Evolutionary conservation across 2,888 invertebrate genomes (phyloP).

Genomic region (Odontomyia ornata): DNA sequence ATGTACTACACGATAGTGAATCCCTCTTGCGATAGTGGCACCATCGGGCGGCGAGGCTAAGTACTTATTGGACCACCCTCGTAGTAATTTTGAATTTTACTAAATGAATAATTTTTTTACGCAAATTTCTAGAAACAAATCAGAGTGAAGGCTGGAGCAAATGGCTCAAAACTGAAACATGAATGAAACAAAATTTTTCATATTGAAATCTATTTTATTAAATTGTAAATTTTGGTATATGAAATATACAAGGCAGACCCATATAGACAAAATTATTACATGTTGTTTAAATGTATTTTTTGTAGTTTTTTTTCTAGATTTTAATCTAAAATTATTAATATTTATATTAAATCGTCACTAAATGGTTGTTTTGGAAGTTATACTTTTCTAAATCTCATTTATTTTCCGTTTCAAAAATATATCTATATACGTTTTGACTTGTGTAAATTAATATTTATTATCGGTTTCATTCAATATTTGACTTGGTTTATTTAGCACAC

Average conservation of each 20-base stretch:
- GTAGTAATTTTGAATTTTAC: too few species aligned
- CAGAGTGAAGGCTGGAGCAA: too few species aligned
- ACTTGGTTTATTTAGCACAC: neutral
- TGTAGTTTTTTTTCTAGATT: neutral
- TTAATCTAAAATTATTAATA: constrained; percentile 14
- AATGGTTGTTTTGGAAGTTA: neutral
- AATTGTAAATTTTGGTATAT: constrained; percentile 32
- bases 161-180: too few species aligned
- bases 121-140: too few species aligned
- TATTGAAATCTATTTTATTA: constrained; percentile 26
- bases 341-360: neutral
- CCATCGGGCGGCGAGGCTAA: too few species aligned
- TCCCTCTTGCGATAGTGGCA: too few species aligned
- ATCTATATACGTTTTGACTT: neutral
- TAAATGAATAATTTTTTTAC: too few species aligned
- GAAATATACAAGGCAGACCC: constrained; percentile 41
- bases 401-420: constrained; percentile 6
- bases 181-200: neutral
- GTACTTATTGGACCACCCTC: too few species aligned
- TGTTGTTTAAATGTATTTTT: neutral
- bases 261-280: constrained; percentile 4
- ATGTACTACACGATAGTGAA: too few species aligned
- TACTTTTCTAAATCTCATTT: constrained; percentile 3
- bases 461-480: neutral
- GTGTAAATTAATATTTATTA: neutral